Base-by-base conservation (phyloP, 2,113 vertebrate species). In the Rynchops niger region DNA sequence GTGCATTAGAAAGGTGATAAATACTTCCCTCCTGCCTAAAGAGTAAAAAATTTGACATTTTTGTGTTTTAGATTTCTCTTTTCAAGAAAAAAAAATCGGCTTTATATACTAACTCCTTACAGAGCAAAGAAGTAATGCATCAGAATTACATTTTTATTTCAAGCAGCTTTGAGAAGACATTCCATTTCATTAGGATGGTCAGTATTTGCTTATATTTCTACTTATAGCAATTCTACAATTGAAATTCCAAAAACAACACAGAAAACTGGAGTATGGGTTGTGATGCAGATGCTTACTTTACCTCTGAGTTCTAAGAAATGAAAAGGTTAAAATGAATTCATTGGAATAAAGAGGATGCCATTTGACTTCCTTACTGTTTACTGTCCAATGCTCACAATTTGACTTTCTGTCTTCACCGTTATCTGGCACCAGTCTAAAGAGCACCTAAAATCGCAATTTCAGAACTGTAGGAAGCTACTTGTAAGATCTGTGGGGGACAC, bases 361-460 rank as follows among this genome's bases (percentile, higher is more conserved):
- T 65, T 70, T 70, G 30, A 49, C 14, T 42, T 74, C 58, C 83
- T 74, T 62, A 61, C 17, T 42, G 2, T 12, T 66, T 43, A 65
- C 38, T 53, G 25, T 42, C 30, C 65, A 26, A 61, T 1, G 3
- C 23, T 38, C 0, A 0, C 20, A 50, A 5, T 55, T 45, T 56
- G 32, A 45, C 32, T 65, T 81, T 52, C 32, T 61, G 40, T 71
- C 58, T 61, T 61, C 22, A n/a, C 40, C 77, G 50, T 7, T 89
- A 4, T 10, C 47, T 61, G n/a, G 12, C 1, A 1, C 20, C 3
- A 7, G 14, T 29, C 27, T 63, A 50, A 96, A 50, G 29, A 22
- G 8, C 22, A 25, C 23, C n/a, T 47, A 65, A 92, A 79, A 73
- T 9, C 30, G 5, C 40, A 56, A 16, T 50, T 73, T 56, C 50